Evolutionary conservation across 2,888 invertebrate species (phyloP), one percentile per base, ranked within the genome.

Genomic region (Acanthosoma haemorrhoidale): DNA sequence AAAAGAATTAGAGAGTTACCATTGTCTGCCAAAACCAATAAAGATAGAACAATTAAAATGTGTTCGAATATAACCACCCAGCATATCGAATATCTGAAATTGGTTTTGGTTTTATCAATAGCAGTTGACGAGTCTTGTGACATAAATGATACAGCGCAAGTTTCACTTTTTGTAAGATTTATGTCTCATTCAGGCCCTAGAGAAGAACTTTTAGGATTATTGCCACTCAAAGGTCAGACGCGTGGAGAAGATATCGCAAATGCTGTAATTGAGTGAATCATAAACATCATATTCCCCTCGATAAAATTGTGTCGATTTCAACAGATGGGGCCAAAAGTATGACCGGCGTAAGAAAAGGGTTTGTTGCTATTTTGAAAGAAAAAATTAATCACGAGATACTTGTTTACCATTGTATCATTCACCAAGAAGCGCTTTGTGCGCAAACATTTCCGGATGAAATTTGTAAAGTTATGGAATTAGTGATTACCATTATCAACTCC

Each of bases 121-220:
- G 75, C 75, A 69, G 71, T 76, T 51, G 74, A 76, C 72, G 76
- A 76, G 75, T 77, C 75, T 75, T 76, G 74, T 69, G 75, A 76
- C 75, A 76, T 76, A 76, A 76, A 76, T 73, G 74, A 76, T 70
- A 76, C 75, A 68, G 75, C 75, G 68, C 75, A 76, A 76, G 75
- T 76, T 75, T 34, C 75, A 63, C 75, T 76, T 75, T 76, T 76
- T 71, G 74, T 75, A 66, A 72, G 71, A 59, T 76, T 70, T 75
- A 75, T 77, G 59, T 75, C 71, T 71, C 69, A 59, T 58, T 58
- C 66, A 71, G 72, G 70, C 64, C 74, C 70, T 64, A 72, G 73
- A 73, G 73, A 75, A 74, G 70, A 72, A 74, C 72, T 74, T 72
- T 66, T 72, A 69, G 71, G 73, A 71, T 72, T 72, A 70, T 69